phyloP scores from a whole-genome alignment of 1,140 invertebrate species.

The Drosophila navojoa region DNA sequence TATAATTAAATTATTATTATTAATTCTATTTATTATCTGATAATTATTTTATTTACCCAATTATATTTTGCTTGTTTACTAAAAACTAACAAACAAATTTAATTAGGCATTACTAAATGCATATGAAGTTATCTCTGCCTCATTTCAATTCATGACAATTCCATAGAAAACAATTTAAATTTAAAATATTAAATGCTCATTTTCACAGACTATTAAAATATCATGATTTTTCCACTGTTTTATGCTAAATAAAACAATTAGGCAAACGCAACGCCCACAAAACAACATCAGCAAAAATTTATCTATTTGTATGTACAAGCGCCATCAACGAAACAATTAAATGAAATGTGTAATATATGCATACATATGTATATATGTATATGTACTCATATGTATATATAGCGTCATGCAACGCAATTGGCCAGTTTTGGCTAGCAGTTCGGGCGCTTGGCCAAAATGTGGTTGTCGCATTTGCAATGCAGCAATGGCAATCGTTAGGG shows the following conservation, averaged over 20 bases:
- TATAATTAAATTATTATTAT: too few species aligned
- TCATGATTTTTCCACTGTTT: conserved; percentile 14
- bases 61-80: too few species aligned
- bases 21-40: too few species aligned
- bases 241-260: conserved; percentile 37
- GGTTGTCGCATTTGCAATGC: conserved; percentile 70
- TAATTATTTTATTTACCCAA: too few species aligned
- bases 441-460: conserved; percentile 68
- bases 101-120: too few species aligned
- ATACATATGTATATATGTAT: conserved; percentile 11
- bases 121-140: too few species aligned
- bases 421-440: conserved; percentile 60
- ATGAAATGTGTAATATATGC: conserved; percentile 10
- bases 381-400: not conserved
- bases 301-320: not conserved
- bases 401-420: conserved; percentile 44
- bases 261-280: conserved; percentile 18
- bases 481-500: conserved; percentile 30
- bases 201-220: conserved; percentile 1
- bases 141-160: too few species aligned
- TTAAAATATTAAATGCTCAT: not conserved
- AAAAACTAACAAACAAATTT: too few species aligned
- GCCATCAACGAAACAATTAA: conserved; percentile 10
- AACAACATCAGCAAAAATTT: conserved; percentile 13
- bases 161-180: too few species aligned